Evolutionary conservation across 2,113 vertebrate genomes (phyloP).

Genomic region (Coturnix japonica): DNA sequence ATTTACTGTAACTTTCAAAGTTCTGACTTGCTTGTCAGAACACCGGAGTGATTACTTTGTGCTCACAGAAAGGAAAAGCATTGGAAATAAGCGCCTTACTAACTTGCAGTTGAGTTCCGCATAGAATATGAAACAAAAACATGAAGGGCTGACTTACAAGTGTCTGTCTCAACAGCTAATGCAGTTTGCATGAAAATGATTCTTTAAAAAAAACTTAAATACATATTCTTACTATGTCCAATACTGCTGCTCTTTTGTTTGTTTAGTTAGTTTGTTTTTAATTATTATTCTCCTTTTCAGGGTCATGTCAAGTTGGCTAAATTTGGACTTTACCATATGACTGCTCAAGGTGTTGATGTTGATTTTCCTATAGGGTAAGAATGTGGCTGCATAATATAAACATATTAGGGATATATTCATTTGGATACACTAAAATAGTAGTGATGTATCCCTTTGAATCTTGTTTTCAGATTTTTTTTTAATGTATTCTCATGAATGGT

Average conservation of each 20-base stretch:
- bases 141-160: not conserved
- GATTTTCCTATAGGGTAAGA: conserved; percentile 97
- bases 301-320: conserved; percentile 94
- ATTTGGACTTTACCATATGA: conserved; percentile 98
- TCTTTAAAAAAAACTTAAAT: not conserved
- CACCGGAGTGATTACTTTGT: not conserved
- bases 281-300: conserved; percentile 69
- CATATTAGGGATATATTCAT: not conserved
- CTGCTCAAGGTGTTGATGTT: conserved; percentile 94
- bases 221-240: not conserved
- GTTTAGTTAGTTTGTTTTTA: no score
- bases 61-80: not conserved
- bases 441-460: not conserved
- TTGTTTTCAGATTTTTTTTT: not conserved
- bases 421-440: not conserved
- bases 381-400: not conserved
- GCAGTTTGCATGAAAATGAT: not conserved
- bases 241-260: not conserved
- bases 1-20: not conserved
- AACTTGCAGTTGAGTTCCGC: not conserved
- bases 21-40: not conserved
- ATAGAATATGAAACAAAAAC: not conserved
- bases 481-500: not conserved
- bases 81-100: not conserved
- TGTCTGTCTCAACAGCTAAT: not conserved